Base-by-base conservation (phyloP, 2,888 invertebrate genomes). In the Hydraecia micacea region DNA sequence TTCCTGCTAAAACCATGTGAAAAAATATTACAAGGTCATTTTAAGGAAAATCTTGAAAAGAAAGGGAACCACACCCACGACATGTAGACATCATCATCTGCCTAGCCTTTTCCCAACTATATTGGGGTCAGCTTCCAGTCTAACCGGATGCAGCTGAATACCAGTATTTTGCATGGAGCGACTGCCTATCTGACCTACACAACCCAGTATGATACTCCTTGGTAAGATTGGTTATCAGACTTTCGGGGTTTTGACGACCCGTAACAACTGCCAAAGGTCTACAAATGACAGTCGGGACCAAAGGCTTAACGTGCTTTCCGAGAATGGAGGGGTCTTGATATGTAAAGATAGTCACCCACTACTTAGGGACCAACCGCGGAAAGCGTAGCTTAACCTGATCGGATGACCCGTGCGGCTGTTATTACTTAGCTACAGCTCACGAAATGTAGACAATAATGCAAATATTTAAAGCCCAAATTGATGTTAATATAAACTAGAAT, bases 1-100 rank as follows among this genome's bases (percentile, higher is more conserved):
- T 78, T 79, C 58, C 52, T 7, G 52, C 69, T 65, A 63, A 55
- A 65, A n/a, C n/a, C 32, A 25, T 39, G 28, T 32, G 5, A 32
- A 49, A 42, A 67, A 68, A 66, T 8, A n/a, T 39, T 25, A 28
- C 60, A 62, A 83, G 67, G 77, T 62, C 36, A 28, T 67, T 28
- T 63, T 58, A 49, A 15, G 32, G 49, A 58, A 49, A 79, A 65
- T 15, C 2, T 21, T 32, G 13, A 13, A 58, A 7, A 58, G 2
- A 63, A 39, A 82, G 32, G 7, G 36, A 65, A 28, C 36, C 28
- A 58, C 36, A 39, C 7, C 62, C 28, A 74, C 42, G 9, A 49
- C 21, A 65, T 25, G 28, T 39, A 72, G 21, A 73, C 13, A 11
- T 55, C 11, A 11, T 55, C 9, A 55, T 55, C 7, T n/a, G n/a